Evolutionary conservation across 1,140 invertebrate species (phyloP).

Genomic region (Wiebesia pumilae): DNA sequence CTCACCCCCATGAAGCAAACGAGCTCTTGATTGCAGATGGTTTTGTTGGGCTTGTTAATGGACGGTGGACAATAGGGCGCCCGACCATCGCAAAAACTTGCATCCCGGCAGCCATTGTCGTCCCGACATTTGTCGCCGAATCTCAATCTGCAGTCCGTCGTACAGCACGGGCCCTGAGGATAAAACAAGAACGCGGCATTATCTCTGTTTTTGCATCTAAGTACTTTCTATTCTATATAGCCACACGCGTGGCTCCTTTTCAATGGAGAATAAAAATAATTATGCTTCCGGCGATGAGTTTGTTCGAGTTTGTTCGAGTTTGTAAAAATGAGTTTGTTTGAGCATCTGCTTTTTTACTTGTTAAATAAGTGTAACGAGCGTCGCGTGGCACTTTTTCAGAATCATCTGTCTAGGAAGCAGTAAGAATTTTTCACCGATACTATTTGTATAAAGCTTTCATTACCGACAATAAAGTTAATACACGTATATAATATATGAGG

Average conservation of each 20-base stretch:
- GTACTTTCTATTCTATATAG: background rate
- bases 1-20: constrained; percentile 96
- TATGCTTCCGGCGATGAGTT: background rate
- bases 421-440: background rate
- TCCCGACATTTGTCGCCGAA: constrained; percentile 92
- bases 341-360: too few relatives aligned
- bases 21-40: constrained; percentile 93
- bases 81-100: constrained; percentile 91
- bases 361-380: too few relatives aligned
- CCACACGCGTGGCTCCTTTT: background rate
- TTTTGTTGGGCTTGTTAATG: constrained; percentile 94
- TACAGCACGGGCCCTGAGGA: constrained; percentile 95
- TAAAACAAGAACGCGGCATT: background rate
- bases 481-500: background rate
- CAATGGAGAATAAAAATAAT: background rate
- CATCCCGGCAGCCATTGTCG: constrained; percentile 93
- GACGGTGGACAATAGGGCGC: constrained; percentile 92
- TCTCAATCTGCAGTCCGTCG: constrained; percentile 88
- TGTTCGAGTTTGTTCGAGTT: too few relatives aligned
- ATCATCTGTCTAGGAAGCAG: background rate
- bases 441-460: background rate
- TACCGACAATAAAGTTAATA: background rate
- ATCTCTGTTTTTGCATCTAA: background rate
- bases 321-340: too few relatives aligned
- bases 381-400: too few relatives aligned